Evolutionary conservation across 2,113 vertebrate species (phyloP).

Genomic region (Xenopus borealis): DNA sequence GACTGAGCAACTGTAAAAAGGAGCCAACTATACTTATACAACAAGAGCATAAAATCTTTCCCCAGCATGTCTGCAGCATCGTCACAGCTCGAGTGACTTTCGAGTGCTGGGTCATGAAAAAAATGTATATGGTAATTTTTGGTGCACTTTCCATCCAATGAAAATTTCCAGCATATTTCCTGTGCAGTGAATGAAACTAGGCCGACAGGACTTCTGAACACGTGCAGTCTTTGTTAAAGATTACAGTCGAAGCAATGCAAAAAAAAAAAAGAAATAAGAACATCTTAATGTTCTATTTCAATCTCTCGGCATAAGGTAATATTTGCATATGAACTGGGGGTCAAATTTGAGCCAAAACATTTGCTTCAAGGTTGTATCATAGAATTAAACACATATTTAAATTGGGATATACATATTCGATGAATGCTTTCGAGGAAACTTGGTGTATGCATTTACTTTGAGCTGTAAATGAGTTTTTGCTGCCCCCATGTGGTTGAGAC

Average conservation of each 20-base stretch:
- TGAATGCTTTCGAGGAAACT: constrained; percentile 38
- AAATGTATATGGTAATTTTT: constrained; percentile 11
- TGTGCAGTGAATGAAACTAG: constrained; percentile 15
- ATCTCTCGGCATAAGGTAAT: constrained; percentile 7
- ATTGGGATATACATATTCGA: constrained; percentile 30
- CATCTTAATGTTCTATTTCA: constrained; percentile 21
- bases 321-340: constrained; percentile 25
- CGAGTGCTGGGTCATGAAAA: background rate
- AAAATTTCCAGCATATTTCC: constrained; percentile 3
- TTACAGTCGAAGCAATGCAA: constrained; percentile 11
- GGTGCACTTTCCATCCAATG: constrained; percentile 5
- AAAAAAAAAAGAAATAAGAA: too few relatives aligned
- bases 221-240: constrained; percentile 35
- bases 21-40: too few relatives aligned
- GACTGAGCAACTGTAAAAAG: too few relatives aligned
- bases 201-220: constrained; percentile 3
- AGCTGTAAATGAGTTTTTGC: background rate
- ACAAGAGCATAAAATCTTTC: background rate
- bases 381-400: constrained; percentile 45
- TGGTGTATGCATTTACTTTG: background rate
- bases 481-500: constrained; percentile 16
- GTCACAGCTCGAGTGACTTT: background rate
- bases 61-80: background rate
- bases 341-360: constrained; percentile 15
- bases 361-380: constrained; percentile 30